These are phyloP conservation scores for Ceyx melanurus DNA, from an alignment of 2,113 vertebrate genomes.

Conservation along the genomic window DNA sequence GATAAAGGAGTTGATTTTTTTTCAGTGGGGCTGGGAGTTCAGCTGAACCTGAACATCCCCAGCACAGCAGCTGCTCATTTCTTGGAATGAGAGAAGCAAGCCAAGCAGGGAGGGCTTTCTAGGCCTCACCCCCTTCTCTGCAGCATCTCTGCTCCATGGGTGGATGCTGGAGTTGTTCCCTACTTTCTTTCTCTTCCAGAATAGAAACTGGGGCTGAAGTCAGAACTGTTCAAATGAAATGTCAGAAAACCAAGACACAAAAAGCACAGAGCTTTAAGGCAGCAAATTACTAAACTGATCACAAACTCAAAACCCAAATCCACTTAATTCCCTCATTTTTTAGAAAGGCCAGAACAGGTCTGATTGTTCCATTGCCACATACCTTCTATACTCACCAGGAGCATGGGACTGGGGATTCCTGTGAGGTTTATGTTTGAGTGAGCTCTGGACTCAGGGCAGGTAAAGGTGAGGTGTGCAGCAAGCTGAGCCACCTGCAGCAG, in stretches of 20 bases:
- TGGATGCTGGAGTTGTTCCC: background rate
- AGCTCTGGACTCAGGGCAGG: background rate
- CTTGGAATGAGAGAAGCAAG: background rate
- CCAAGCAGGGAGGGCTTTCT: background rate
- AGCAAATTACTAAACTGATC: background rate
- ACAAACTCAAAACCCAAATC: background rate
- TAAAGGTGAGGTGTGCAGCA: background rate
- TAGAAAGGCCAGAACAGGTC: background rate
- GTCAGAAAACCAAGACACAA: background rate
- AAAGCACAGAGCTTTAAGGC: background rate
- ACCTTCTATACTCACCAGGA: background rate
- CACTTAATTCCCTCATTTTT: background rate
- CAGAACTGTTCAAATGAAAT: background rate
- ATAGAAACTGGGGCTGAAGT: background rate
- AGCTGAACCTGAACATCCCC: conserved; percentile 13
- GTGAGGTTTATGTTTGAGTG: background rate
- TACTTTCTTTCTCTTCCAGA: background rate
- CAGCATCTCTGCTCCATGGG: rapidly evolving
- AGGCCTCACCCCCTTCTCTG: background rate
- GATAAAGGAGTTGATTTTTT: background rate
- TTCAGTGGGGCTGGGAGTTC: background rate
- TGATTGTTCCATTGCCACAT: background rate
- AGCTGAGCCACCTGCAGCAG: background rate
- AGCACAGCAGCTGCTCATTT: background rate
- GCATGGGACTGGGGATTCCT: background rate